These are phyloP conservation scores for Cephus pygmeus DNA, from an alignment of 2,888 invertebrate species.

Conservation along the genomic window DNA sequence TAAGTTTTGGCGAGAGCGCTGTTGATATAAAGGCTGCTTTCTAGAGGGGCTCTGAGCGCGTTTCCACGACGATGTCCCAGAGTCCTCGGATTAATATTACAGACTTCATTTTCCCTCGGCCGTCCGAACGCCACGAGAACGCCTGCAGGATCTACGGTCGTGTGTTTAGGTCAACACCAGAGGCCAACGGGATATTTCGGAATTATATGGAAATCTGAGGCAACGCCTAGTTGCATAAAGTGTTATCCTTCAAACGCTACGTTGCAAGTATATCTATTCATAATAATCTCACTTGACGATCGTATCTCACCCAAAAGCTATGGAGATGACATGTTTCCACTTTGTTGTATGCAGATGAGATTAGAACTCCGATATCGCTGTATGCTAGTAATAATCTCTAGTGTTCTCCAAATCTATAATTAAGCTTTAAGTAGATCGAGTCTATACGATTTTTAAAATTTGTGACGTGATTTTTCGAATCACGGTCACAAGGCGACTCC, in stretches of 20 bases:
- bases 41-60: not conserved
- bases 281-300: not conserved
- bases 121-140: slow-evolving; percentile 23
- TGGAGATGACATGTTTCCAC: not conserved
- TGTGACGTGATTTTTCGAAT: too few species aligned
- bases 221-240: slow-evolving; percentile 27
- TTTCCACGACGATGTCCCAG: not conserved
- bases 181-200: slow-evolving; percentile 12
- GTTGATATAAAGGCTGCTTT: not conserved
- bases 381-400: not conserved
- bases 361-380: not conserved
- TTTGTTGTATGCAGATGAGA: not conserved
- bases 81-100: slow-evolving; percentile 52
- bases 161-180: slow-evolving; percentile 34
- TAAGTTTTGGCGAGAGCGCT: not conserved
- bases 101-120: slow-evolving; percentile 51
- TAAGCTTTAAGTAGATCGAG: not conserved
- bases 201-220: slow-evolving; percentile 16
- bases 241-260: slow-evolving; percentile 8
- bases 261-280: not conserved
- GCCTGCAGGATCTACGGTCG: slow-evolving; percentile 21
- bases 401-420: not conserved
- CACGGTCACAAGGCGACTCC: too few species aligned
- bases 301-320: not conserved
- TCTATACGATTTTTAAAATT: not conserved